Evolutionary conservation across 35 echinoderm and acorn worm species (phyloP).

Genomic region (Eucidaris tribuloides): DNA sequence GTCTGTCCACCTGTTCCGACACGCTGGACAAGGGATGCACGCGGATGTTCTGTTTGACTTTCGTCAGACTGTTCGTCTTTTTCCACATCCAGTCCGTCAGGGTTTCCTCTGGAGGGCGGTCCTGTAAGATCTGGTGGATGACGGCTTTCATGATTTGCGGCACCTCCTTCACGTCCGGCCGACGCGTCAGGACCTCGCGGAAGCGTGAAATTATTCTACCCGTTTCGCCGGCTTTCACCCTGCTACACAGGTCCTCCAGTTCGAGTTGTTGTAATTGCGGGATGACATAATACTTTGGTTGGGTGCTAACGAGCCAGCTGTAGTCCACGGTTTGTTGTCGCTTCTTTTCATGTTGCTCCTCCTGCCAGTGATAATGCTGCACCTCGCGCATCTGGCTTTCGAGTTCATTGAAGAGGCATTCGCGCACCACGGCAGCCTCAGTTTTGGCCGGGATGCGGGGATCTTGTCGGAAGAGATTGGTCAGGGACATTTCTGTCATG

Average conservation of each 20-base stretch:
- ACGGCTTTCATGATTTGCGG: constrained; percentile 75
- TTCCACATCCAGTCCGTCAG: constrained; percentile 60
- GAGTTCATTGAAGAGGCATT: constrained; percentile 78
- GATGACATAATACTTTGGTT: constrained; percentile 73
- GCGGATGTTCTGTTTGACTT: constrained; percentile 50
- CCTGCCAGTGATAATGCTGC: constrained; percentile 62
- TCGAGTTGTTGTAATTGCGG: constrained; percentile 72
- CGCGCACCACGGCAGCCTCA: constrained; percentile 56
- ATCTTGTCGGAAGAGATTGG: constrained; percentile 38
- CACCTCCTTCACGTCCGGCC: constrained; percentile 74
- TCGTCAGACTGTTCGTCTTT: constrained; percentile 55
- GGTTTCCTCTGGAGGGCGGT: constrained; percentile 67
- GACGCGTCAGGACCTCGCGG: constrained; percentile 55
- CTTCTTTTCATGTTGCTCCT: constrained; percentile 66
- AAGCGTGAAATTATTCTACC: constrained; percentile 69
- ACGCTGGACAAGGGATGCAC: constrained; percentile 71
- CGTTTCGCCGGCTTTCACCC: constrained; percentile 49
- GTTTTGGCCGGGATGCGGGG: constrained; percentile 51
- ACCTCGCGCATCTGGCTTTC: constrained; percentile 70
- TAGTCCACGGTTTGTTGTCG: constrained; percentile 66
- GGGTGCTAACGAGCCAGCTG: constrained; percentile 83
- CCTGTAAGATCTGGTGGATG: constrained; percentile 75
- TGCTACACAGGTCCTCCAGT: constrained; percentile 78
- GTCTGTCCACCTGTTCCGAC: constrained; percentile 33
- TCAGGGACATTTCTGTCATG: constrained; percentile 53